These are phyloP conservation scores for Thryonomys swinderianus DNA, from an alignment of 2,113 vertebrate genomes.

Conservation along the genomic window DNA sequence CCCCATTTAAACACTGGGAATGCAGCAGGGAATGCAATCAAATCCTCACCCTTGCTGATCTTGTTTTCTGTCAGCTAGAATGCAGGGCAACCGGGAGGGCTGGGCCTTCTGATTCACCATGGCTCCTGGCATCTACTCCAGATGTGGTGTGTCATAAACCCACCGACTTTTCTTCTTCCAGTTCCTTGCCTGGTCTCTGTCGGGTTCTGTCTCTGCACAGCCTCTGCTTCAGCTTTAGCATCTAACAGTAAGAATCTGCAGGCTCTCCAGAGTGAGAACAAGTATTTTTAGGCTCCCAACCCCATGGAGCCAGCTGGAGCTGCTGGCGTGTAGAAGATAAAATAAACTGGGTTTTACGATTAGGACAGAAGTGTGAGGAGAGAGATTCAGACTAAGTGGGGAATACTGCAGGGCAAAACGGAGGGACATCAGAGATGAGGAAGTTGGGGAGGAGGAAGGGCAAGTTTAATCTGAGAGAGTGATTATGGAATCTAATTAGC, in stretches of 20 bases:
- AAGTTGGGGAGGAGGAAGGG: background rate
- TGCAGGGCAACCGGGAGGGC: rapidly evolving
- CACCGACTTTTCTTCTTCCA: background rate
- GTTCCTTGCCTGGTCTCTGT: background rate
- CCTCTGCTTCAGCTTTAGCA: background rate
- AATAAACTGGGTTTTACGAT: background rate
- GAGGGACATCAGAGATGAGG: background rate
- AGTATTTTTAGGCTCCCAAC: background rate
- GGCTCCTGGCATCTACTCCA: background rate
- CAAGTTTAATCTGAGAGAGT: slow-evolving; percentile 74
- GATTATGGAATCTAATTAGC: slow-evolving; percentile 79
- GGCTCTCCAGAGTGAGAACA: background rate
- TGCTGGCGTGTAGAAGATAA: background rate
- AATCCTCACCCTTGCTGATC: background rate
- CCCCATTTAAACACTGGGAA: background rate
- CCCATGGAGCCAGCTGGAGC: background rate
- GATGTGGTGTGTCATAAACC: background rate
- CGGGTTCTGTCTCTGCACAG: background rate
- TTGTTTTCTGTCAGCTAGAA: background rate
- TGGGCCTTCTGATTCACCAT: rapidly evolving
- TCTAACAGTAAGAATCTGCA: background rate
- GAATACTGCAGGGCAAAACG: background rate
- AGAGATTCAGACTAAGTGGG: slow-evolving; percentile 1
- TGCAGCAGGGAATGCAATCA: background rate
- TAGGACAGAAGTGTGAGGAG: background rate